phyloP scores from a whole-genome alignment of 2,888 invertebrate species.

The Cerceris rybyensis region DNA sequence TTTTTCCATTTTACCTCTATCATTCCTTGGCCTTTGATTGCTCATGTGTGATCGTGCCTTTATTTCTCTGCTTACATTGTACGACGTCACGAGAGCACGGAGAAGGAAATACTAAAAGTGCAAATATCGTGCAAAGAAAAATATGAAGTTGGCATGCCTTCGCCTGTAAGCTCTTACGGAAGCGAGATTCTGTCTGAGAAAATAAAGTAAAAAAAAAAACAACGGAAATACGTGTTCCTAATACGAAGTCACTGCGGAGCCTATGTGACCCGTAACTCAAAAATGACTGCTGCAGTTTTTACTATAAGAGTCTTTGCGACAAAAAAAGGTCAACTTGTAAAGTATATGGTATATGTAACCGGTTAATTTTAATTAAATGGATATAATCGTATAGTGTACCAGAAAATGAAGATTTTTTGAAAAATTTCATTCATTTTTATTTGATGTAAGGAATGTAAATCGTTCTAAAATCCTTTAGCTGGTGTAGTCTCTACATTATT shows the following conservation, averaged over 20 bases:
- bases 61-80: conserved; percentile 40
- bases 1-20: conserved; percentile 49
- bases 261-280: not conserved
- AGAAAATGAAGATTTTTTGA: too few species aligned
- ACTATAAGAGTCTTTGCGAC: too few species aligned
- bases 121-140: conserved; percentile 53
- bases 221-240: conserved; percentile 35
- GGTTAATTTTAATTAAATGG: too few species aligned
- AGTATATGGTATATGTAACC: too few species aligned
- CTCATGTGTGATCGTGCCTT: conserved; percentile 58
- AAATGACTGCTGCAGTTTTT: not conserved
- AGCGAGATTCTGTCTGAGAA: conserved; percentile 28
- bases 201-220: not conserved
- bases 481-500: too few species aligned
- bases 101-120: conserved; percentile 41
- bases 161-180: conserved; percentile 23
- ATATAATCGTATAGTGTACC: too few species aligned
- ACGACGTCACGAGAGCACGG: conserved; percentile 14
- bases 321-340: too few species aligned
- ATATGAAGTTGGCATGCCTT: conserved; percentile 50
- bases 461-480: too few species aligned
- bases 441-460: too few species aligned
- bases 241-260: conserved; percentile 33
- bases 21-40: conserved; percentile 60
- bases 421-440: too few species aligned